Conservation (phyloP, 2,888 invertebrate species). For the Hoplodrina blanda region DNA sequence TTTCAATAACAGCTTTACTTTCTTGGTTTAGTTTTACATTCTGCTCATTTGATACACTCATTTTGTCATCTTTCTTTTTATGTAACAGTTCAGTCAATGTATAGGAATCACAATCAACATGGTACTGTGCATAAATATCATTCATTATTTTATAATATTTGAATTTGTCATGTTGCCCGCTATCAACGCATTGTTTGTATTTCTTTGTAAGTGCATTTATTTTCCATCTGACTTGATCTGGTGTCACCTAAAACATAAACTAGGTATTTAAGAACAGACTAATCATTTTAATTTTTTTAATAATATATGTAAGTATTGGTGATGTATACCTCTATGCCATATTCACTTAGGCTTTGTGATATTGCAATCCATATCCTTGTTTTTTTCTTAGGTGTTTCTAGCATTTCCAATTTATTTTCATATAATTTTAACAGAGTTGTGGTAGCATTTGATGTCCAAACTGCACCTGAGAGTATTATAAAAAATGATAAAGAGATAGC, state of each 20-base stretch:
- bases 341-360: conserved; percentile 72
- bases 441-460: conserved; percentile 75
- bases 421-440: conserved; percentile 73
- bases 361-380: conserved; percentile 78
- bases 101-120: conserved; percentile 72
- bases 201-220: conserved; percentile 79
- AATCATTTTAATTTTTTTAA: not conserved
- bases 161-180: conserved; percentile 72
- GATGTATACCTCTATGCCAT: conserved; percentile 71
- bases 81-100: conserved; percentile 66
- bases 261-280: not conserved
- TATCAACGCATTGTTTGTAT: conserved; percentile 75
- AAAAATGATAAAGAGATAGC: not conserved
- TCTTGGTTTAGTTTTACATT: conserved; percentile 58
- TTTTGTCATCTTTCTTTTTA: conserved; percentile 59
- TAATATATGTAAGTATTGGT: not conserved
- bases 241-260: conserved; percentile 69
- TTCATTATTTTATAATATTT: conserved; percentile 77
- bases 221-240: conserved; percentile 79
- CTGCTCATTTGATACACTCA: conserved; percentile 35
- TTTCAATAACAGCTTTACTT: conserved; percentile 73
- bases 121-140: conserved; percentile 73
- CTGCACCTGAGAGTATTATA: conserved; percentile 67
- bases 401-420: conserved; percentile 75
- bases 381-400: conserved; percentile 79